Conservation (phyloP, 2,797 vertebrate species). For the Semaprochilodus insignis region DNA sequence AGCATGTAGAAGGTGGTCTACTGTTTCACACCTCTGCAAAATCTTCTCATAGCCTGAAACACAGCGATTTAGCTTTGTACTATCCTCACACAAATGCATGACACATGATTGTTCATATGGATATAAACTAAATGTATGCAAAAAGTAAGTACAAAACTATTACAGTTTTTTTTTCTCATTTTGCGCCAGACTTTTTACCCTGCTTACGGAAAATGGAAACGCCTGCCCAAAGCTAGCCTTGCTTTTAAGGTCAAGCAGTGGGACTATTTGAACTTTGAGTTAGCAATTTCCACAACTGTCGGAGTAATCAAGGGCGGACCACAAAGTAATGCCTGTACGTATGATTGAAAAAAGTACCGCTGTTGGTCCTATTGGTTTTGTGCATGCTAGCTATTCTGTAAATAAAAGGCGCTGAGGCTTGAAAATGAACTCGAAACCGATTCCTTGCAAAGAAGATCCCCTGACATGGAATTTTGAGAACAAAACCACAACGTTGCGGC, state of each 20-base stretch:
- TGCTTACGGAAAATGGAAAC: neutral
- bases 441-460: neutral
- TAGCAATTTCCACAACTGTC: neutral
- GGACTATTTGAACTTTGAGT: neutral
- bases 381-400: neutral
- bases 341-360: too few relatives aligned
- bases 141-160: neutral
- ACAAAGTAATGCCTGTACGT: neutral
- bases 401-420: too few relatives aligned
- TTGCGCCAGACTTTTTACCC: neutral
- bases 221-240: neutral
- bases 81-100: neutral
- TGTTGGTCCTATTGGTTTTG: too few relatives aligned
- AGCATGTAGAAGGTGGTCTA: conserved; percentile 8
- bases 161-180: neutral
- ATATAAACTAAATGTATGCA: neutral
- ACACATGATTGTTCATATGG: neutral
- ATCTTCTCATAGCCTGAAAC: conserved; percentile 58
- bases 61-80: conserved; percentile 12
- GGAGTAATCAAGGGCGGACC: neutral
- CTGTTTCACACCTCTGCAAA: conserved; percentile 72
- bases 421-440: neutral
- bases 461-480: neutral
- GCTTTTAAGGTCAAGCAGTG: neutral
- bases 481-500: neutral